Conservation (phyloP, 2,797 vertebrate genomes). For the Malurus splendens region DNA sequence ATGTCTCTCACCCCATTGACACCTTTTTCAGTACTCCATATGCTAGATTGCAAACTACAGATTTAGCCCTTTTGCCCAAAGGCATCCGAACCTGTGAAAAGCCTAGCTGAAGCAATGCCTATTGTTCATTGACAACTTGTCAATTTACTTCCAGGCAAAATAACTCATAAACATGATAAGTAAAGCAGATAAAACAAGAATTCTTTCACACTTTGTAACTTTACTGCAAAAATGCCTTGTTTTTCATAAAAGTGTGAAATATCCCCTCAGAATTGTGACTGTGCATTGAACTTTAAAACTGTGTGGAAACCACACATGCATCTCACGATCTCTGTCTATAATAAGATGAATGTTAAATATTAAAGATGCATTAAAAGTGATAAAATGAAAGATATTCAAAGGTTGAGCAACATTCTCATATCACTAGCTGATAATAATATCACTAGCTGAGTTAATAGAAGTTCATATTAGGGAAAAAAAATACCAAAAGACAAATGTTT, state of each 20-base stretch:
- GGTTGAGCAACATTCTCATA: constrained; percentile 56
- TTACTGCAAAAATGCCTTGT: constrained; percentile 74
- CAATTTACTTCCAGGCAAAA: constrained; percentile 84
- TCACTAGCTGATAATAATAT: constrained; percentile 17
- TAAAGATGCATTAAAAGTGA: constrained; percentile 72
- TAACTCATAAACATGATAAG: constrained; percentile 80
- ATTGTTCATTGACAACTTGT: constrained; percentile 84
- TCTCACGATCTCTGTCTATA: constrained; percentile 65
- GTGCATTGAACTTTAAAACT: constrained; percentile 78
- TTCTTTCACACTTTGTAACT: constrained; percentile 79
- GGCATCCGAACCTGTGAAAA: constrained; percentile 86
- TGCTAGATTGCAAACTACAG: constrained; percentile 76
- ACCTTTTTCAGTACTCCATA: constrained; percentile 75
- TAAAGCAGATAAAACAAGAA: constrained; percentile 81
- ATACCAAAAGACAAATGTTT: constrained; percentile 61
- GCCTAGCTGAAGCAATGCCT: constrained; percentile 76
- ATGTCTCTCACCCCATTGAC: constrained; percentile 77
- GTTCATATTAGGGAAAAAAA: constrained; percentile 52
- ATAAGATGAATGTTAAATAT: constrained; percentile 78
- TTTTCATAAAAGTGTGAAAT: constrained; percentile 77
- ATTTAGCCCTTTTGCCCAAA: constrained; percentile 80
- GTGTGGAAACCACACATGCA: constrained; percentile 63
- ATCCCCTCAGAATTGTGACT: constrained; percentile 75
- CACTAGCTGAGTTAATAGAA: constrained; percentile 62
- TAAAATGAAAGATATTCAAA: constrained; percentile 70